These are phyloP conservation scores for Paramormyrops kingsleyae DNA, from an alignment of 2,113 vertebrate genomes.

Conservation along the genomic window DNA sequence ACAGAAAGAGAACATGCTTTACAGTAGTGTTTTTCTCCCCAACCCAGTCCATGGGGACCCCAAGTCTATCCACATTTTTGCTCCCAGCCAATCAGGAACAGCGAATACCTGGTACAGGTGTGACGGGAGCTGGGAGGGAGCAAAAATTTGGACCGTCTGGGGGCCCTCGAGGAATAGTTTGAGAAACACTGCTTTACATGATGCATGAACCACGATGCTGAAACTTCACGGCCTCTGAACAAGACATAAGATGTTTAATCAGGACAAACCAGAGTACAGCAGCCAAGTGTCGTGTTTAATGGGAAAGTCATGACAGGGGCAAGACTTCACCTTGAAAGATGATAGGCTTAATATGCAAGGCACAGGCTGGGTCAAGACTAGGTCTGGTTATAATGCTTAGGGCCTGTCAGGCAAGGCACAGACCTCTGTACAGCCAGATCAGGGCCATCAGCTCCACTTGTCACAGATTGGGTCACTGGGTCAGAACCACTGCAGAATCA, in stretches of 20 bases:
- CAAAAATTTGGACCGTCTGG: not conserved
- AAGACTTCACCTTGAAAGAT: not conserved
- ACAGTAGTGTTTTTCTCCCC: not conserved
- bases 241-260: not conserved
- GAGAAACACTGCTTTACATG: not conserved
- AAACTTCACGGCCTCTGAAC: not conserved
- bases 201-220: not conserved
- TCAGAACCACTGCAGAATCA: not conserved
- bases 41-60: not conserved
- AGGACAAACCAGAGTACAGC: not conserved
- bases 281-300: not conserved
- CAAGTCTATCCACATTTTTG: not conserved
- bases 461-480: not conserved
- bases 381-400: not conserved
- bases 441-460: not conserved
- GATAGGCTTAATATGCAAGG: not conserved
- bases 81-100: not conserved
- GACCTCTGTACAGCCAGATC: not conserved
- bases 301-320: not conserved
- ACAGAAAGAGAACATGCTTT: slow-evolving; percentile 23
- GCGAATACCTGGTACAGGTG: not conserved
- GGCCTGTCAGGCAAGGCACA: not conserved
- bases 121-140: not conserved
- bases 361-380: not conserved
- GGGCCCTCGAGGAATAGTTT: not conserved